phyloP scores from a whole-genome alignment of 2,113 vertebrate genomes.

The Salminus brasiliensis region DNA sequence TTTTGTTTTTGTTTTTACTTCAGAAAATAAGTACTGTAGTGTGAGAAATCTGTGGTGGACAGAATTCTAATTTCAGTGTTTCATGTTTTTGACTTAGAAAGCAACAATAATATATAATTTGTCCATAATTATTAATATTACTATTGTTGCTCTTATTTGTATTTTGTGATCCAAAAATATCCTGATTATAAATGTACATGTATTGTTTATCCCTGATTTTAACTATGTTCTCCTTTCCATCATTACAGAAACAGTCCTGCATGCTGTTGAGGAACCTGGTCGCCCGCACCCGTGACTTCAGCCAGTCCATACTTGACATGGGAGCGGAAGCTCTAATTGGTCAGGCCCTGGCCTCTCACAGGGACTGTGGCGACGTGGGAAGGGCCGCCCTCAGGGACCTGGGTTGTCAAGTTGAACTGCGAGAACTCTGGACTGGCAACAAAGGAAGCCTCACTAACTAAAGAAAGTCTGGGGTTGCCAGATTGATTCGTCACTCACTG shows the following conservation, averaged over 20 bases:
- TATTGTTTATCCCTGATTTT: too few species aligned
- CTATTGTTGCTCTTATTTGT: too few species aligned
- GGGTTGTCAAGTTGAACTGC: slow-evolving; percentile 89
- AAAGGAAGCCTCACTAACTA: slow-evolving; percentile 84
- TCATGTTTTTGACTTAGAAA: too few species aligned
- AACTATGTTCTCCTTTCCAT: neutral
- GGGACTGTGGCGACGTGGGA: slow-evolving; percentile 84
- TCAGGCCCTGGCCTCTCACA: slow-evolving; percentile 79
- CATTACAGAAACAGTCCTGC: slow-evolving; percentile 88
- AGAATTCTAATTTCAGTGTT: too few species aligned
- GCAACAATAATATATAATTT: too few species aligned
- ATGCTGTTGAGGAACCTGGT: slow-evolving; percentile 95
- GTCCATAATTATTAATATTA: too few species aligned
- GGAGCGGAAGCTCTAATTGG: slow-evolving; percentile 89
- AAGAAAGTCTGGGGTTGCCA: slow-evolving; percentile 38
- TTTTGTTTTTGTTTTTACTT: too few species aligned
- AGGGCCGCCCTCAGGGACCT: slow-evolving; percentile 91
- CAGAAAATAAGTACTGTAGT: too few species aligned
- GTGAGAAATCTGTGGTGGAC: too few species aligned
- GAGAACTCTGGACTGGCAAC: slow-evolving; percentile 94
- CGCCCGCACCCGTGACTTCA: slow-evolving; percentile 76
- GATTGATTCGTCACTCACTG: neutral
- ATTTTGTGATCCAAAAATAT: too few species aligned
- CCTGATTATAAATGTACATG: too few species aligned
- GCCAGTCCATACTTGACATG: slow-evolving; percentile 86